Percentiles rank a stretch among this genome's conserved stretches.
These are phyloP conservation scores for Meteorus colon DNA, from an alignment of 2,888 invertebrate genomes.

Conservation along the genomic window DNA sequence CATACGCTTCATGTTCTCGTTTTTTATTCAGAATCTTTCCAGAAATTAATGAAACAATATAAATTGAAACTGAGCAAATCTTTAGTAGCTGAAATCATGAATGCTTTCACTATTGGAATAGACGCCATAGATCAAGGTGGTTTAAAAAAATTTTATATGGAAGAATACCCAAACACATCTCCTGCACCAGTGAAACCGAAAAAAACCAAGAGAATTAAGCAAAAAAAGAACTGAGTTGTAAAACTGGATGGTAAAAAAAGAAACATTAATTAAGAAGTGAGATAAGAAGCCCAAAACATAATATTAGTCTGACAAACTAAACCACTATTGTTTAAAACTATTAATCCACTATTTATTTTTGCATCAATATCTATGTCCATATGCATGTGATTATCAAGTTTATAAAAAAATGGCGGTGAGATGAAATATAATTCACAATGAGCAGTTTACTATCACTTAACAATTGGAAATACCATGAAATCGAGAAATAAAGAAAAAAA, in stretches of 20 bases:
- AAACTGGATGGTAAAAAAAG: slow-evolving; percentile 7
- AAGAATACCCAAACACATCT: slow-evolving; percentile 72
- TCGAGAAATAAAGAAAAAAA: slow-evolving; percentile 17
- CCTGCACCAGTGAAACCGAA: slow-evolving; percentile 58
- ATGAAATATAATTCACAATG: slow-evolving; percentile 20
- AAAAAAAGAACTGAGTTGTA: slow-evolving; percentile 16
- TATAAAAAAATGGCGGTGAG: slow-evolving; percentile 20
- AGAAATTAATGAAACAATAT: slow-evolving; percentile 67
- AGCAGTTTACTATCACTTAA: not conserved
- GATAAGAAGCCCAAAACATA: not conserved
- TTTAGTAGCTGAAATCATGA: slow-evolving; percentile 61
- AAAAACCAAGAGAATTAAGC: slow-evolving; percentile 59
- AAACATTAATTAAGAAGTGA: not conserved
- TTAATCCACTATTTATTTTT: not conserved
- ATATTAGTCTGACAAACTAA: not conserved
- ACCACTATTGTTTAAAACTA: not conserved
- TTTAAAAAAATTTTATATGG: slow-evolving; percentile 71
- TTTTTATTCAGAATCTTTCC: slow-evolving; percentile 64
- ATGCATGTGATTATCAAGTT: not conserved
- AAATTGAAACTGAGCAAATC: slow-evolving; percentile 66
- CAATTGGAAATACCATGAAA: not conserved
- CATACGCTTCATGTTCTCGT: slow-evolving; percentile 14
- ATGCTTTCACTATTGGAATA: slow-evolving; percentile 57
- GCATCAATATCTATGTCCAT: not conserved
- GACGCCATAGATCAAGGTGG: slow-evolving; percentile 63